Base-by-base conservation (phyloP, 1,140 invertebrate genomes). In the Nasonia vitripennis region DNA sequence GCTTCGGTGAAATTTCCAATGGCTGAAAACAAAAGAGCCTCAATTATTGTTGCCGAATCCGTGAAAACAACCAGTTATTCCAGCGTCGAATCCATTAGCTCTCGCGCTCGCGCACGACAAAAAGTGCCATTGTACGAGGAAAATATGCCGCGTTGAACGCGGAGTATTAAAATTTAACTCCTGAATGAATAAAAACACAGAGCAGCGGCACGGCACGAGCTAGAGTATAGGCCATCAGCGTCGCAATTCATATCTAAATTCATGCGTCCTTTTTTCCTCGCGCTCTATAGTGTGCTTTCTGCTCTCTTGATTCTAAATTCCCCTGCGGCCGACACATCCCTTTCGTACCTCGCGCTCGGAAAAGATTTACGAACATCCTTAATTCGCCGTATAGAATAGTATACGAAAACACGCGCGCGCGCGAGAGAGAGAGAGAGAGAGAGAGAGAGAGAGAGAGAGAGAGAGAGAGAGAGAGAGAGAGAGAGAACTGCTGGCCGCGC, bases 301-400 rank as follows among this genome's bases (percentile, higher is more conserved):
- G 55, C 55, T 62, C 55, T 62, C 55, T 62, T 62, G 55, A 62
- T 62, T 62, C n/a, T n/a, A 62, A 51, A 62, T 20, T 62, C 17
- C 55, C 17, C 17, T 62, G 55, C 55, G 14, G 17, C 55, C 20
- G 55, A 62, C 55, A 62, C 55, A 7, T 62, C 17, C 20, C 17
- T 62, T 62, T 62, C 1, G 2, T 62, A 20, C 20, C 55, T 4
- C 55, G 14, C 20, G 5, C 55, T 62, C 17, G 14, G 17, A 62
- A 62, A 62, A 62, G 55, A 62, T 62, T 62, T 62, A 62, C 55
- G 55, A 62, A n/a, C 55, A 62, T 62, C 20, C 55, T 62, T 62
- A 62, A 62, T 62, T 62, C 55, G 3, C 55, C 55, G 17, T 62
- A 55, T 55, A 55, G 34, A 4, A 37, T 37, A 27, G 37, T 41